Base-by-base conservation (phyloP, 1,140 invertebrate species). In the Nilaparvata lugens region DNA sequence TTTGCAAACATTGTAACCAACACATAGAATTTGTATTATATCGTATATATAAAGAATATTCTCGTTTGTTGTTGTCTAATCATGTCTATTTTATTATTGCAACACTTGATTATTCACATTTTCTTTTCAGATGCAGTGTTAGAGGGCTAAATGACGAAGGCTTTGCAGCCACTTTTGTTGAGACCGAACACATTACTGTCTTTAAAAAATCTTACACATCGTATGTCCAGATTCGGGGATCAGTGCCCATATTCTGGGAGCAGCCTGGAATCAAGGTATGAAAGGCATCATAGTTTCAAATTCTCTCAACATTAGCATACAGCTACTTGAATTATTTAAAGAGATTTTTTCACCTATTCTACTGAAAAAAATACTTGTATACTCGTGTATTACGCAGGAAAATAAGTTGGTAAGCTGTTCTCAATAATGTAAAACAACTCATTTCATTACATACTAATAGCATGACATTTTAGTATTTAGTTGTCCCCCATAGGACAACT, bases 141-240 rank as follows among this genome's bases (percentile, higher is more conserved):
- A 80, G 97, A 66, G 97, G 97, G n/a, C 91, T 88, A 40, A 98
- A 99, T 77, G 97, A 99, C 78, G 93, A 97, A 74, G 97, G 97
- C 0, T 90, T 97, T 79, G 97, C 99, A 38, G 97, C 97, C 1
- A 99, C 99, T 80, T 99, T 99, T 82, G 95, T 98, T 11, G 97
- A 99, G 82, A 99, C 96, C 0, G 97, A 99, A 76, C 97, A 99
- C 78, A 83, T 91, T 1, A 91, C 96, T 62, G 93, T 86, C 70
- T 78, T 97, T 65, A 94, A 98, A 71, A 86, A 90, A 67, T 88
- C 90, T 69, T 79, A 90, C 1, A 81, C 87, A 4, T 91, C 89
- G 11, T 91, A 87, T 70, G 72, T 93, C 4, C 90, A 93, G 74
- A 97, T 93, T 0, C 81, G 97, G 66, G 97, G 97, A 0, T 98